Percentiles rank a stretch among this genome's conserved stretches.
Conservation (phyloP, 64 coral and sea anemone genomes). For the Orbicella faveolata region DNA sequence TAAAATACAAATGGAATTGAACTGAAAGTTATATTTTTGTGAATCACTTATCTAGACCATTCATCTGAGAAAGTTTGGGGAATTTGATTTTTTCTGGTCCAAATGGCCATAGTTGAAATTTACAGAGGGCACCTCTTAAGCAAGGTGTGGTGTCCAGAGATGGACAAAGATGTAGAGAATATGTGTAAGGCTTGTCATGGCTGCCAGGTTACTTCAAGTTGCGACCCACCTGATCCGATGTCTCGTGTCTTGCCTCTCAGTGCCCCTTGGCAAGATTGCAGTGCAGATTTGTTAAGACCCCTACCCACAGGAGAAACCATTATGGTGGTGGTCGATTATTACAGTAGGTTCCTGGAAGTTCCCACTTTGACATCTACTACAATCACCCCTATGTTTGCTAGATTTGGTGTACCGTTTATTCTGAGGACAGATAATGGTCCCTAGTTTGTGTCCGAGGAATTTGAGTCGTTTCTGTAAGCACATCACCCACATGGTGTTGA, state of each 20-base stretch:
- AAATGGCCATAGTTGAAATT: too few relatives aligned
- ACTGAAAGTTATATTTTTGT: too few relatives aligned
- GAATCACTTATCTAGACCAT: too few relatives aligned
- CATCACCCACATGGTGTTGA: conserved; percentile 5
- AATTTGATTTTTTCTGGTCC: too few relatives aligned
- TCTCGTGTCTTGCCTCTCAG: background rate
- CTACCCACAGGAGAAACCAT: background rate
- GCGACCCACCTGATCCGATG: background rate
- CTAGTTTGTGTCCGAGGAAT: background rate
- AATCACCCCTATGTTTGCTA: conserved; percentile 12
- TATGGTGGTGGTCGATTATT: background rate
- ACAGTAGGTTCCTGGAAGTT: too few relatives aligned
- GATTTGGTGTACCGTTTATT: conserved; percentile 24
- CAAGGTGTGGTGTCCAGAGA: background rate
- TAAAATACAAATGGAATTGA: too few relatives aligned
- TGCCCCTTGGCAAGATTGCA: background rate
- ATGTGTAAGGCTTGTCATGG: background rate
- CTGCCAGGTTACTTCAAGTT: background rate
- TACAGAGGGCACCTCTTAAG: too few relatives aligned
- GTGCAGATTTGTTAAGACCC: background rate
- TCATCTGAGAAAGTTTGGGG: too few relatives aligned
- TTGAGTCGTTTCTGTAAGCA: background rate
- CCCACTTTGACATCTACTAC: background rate
- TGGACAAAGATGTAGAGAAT: background rate
- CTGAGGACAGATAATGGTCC: conserved; percentile 6